Conservation (phyloP, 2,888 invertebrate genomes). For the Atrina japonica region DNA sequence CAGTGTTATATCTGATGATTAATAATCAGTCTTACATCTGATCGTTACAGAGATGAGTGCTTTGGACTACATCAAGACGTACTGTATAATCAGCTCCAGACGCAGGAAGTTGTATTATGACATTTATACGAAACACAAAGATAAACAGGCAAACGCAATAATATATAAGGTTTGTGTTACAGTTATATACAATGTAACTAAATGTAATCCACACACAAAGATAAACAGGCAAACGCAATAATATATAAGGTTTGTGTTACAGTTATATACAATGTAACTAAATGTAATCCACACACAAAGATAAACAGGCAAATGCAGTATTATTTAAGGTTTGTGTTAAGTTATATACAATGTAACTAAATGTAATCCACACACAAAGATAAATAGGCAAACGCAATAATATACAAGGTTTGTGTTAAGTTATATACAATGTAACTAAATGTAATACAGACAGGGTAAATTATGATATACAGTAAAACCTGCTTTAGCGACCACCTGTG, state of each 20-base stretch:
- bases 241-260: conserved; percentile 61
- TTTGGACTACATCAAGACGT: conserved; percentile 72
- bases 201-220: too few relatives aligned
- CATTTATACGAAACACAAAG: conserved; percentile 71
- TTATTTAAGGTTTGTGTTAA: conserved; percentile 61
- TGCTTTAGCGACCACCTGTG: too few relatives aligned
- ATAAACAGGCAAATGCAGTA: conserved; percentile 59
- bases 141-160: conserved; percentile 59
- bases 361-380: too few relatives aligned
- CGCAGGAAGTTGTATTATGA: conserved; percentile 74
- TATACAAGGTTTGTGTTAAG: conserved; percentile 61
- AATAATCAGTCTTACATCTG: background rate
- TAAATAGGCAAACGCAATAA: conserved; percentile 56
- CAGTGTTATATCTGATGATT: background rate
- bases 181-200: too few relatives aligned
- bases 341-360: too few relatives aligned
- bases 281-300: too few relatives aligned
- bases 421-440: too few relatives aligned
- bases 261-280: too few relatives aligned
- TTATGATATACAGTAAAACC: conserved; percentile 57
- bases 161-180: conserved; percentile 61
- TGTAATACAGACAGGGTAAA: conserved; percentile 66
- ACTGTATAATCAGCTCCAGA: conserved; percentile 73
- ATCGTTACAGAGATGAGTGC: conserved; percentile 70
- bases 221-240: conserved; percentile 59